A percentile compares a stretch with the other conserved stretches of the same genome.
Conservation (phyloP, 2,888 invertebrate genomes). For the Monopis laevigella region DNA sequence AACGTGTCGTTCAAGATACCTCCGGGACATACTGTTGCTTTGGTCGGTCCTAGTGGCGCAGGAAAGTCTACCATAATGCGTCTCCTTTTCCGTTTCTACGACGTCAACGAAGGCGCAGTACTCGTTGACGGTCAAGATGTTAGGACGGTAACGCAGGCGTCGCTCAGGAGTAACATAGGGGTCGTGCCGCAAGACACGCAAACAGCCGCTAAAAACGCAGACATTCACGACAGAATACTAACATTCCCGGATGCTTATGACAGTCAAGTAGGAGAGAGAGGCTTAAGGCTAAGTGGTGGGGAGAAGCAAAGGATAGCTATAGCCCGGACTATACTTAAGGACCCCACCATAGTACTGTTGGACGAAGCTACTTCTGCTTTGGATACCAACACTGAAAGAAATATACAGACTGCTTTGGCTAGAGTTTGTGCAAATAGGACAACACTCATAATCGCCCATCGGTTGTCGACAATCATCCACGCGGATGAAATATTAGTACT, state of each 20-base stretch:
- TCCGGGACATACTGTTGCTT: conserved; percentile 85
- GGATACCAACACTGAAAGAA: conserved; percentile 94
- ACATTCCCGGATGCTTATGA: conserved; percentile 92
- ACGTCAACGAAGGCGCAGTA: conserved; percentile 88
- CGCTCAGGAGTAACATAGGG: conserved; percentile 85
- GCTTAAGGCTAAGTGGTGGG: conserved; percentile 93
- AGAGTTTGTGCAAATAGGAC: conserved; percentile 87
- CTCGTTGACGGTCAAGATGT: conserved; percentile 91
- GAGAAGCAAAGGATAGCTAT: conserved; percentile 98
- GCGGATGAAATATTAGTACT: conserved; percentile 95
- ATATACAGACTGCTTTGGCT: conserved; percentile 80
- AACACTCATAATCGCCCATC: conserved; percentile 93
- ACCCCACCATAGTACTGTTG: conserved; percentile 87
- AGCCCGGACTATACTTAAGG: conserved; percentile 92
- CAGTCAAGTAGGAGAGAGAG: conserved; percentile 93
- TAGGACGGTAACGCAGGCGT: conserved; percentile 83
- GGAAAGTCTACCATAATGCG: conserved; percentile 98
- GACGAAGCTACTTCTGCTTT: conserved; percentile 97
- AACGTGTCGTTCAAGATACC: conserved; percentile 83
- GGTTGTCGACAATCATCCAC: conserved; percentile 93
- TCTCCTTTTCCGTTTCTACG: conserved; percentile 95
- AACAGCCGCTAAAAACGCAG: conserved; percentile 89
- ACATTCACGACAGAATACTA: conserved; percentile 91
- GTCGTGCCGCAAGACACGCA: conserved; percentile 98
- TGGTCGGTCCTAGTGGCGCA: conserved; percentile 88